Evolutionary conservation across 2,888 invertebrate genomes (phyloP), one percentile per base, ranked within the genome.

Genomic region (Baccha elongata): DNA sequence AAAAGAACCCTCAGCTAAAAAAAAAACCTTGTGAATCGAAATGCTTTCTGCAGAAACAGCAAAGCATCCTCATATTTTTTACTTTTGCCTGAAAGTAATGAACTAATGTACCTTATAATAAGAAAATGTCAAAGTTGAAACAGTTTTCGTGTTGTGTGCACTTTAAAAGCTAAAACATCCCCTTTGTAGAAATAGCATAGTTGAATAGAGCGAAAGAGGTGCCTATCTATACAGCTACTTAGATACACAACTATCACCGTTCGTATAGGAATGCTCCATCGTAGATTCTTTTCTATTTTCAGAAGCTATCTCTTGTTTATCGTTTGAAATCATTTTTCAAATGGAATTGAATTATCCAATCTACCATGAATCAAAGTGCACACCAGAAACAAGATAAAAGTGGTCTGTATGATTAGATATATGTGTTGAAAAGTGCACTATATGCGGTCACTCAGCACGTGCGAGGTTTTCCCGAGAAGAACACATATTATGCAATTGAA

Each of bases 371-470:
- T 13, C 26, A 64, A 48, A 37, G 21, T 8, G 17, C 46, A 48
- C 11, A n/a, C 3, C 11, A 42, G 32, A 64, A 15, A 29, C 7
- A 19, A 35, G 42, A 55, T 69, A 46, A 60, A 23, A 55, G 50
- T 60, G 42, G 17, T 13, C 50, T 55, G 21, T 37, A 15, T 52
- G 67, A 67, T 37, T 21, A 23, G 26, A 50, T n/a, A n/a, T n/a
- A n/a, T n/a, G n/a, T 74, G 73, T 32, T 79, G 53, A 62, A 64
- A 74, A 62, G 48, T 68, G 68, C 68, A 80, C 68, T 80, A 60
- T 73, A 62, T 73, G 48, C 17, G 44, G 68, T 67, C 68, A 73
- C 60, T 68, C 46, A 53, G 48, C 62, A 55, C 53, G 62, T 74
- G 40, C n/a, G 10, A 60, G 60, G 53, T 67, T 53, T 67, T 60